Evolutionary conservation across 2,888 invertebrate species (phyloP).

Genomic region (Rhagonycha lutea): DNA sequence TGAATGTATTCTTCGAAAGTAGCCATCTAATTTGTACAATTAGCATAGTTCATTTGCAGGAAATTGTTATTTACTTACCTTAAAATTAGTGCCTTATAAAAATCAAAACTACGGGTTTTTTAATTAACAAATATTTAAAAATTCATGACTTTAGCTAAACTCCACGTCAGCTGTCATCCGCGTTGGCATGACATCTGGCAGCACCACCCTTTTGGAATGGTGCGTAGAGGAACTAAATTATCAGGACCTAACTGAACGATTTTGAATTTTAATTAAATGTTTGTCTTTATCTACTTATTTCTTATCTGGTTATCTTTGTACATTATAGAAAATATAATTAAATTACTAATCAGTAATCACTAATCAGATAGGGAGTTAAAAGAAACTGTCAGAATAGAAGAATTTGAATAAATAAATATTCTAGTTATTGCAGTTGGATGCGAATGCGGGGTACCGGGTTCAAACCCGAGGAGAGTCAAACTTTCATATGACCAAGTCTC

Average conservation of each 20-base stretch:
- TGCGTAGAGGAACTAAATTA: not conserved
- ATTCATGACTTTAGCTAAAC: slow-evolving; percentile 12
- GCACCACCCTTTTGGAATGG: not conserved
- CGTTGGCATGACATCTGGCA: not conserved
- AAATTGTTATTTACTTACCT: not conserved
- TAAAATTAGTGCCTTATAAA: not conserved
- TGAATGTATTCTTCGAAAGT: slow-evolving; percentile 96
- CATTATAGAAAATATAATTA: too few relatives aligned
- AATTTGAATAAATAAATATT: too few relatives aligned
- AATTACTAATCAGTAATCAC: too few relatives aligned
- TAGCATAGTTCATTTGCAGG: not conserved
- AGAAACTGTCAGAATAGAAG: too few relatives aligned
- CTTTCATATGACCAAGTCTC: too few relatives aligned
- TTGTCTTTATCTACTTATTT: too few relatives aligned
- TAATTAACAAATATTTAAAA: slow-evolving; percentile 14
- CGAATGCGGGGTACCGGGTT: too few relatives aligned
- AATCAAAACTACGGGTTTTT: not conserved
- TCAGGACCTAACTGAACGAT: not conserved
- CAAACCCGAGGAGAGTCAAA: too few relatives aligned
- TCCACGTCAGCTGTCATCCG: slow-evolving; percentile 37
- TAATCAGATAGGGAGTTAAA: too few relatives aligned
- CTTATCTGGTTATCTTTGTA: too few relatives aligned
- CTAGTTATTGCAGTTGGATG: too few relatives aligned
- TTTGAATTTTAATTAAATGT: too few relatives aligned
- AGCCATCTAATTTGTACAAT: slow-evolving; percentile 63